Conservation (phyloP, 2,113 vertebrate genomes). For the Nothocercus julius region DNA sequence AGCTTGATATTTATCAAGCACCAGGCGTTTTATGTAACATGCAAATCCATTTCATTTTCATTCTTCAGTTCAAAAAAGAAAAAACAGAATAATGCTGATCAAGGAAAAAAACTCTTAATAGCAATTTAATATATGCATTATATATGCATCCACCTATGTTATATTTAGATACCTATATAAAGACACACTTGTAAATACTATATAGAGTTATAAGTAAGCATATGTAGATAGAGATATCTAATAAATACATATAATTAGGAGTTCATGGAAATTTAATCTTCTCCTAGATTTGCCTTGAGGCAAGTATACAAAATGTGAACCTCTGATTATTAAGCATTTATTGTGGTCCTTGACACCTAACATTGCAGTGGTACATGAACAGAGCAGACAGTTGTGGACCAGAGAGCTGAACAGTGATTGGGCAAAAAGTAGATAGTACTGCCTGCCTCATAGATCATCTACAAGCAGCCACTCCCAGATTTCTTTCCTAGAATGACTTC, state of each 20-base stretch:
- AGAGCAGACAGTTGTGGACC: neutral
- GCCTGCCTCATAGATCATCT: fast-evolving
- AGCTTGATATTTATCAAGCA: neutral
- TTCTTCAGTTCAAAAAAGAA: neutral
- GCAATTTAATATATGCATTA: neutral
- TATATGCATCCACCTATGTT: neutral
- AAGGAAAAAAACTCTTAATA: neutral
- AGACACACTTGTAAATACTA: neutral
- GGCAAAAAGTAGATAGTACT: neutral
- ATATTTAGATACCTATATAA: neutral
- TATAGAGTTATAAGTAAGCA: neutral
- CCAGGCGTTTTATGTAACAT: neutral
- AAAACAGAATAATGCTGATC: neutral
- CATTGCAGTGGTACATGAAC: fast-evolving
- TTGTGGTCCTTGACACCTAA: neutral
- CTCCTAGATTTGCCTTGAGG: neutral
- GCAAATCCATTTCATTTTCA: neutral
- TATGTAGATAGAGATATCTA: neutral
- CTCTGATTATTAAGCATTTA: neutral
- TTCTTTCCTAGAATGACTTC: neutral
- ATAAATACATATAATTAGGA: neutral
- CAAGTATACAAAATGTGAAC: neutral
- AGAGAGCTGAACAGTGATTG: neutral
- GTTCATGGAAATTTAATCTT: neutral
- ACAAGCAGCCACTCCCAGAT: neutral